Evolutionary conservation across 1,140 invertebrate species (phyloP).

Genomic region (Neodiprion fabricii): DNA sequence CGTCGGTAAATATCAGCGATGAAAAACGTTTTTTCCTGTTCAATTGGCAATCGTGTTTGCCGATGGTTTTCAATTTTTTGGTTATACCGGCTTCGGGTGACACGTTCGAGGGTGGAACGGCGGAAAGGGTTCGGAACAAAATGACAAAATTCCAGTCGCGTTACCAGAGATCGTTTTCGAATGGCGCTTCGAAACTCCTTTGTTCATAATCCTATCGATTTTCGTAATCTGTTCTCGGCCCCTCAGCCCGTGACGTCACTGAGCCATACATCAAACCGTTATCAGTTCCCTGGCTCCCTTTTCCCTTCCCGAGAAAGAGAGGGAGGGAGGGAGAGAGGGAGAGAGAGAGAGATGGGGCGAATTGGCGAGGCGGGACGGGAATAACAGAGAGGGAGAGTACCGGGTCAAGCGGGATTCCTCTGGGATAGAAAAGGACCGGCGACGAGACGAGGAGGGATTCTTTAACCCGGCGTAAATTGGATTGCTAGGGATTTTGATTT

Average conservation of each 20-base stretch:
- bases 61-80: no score
- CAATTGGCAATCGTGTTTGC: no score
- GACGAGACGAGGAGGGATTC: slow-evolving; percentile 22
- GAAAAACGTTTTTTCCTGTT: no score
- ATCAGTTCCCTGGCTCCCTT: slow-evolving; percentile 43
- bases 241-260: slow-evolving; percentile 51
- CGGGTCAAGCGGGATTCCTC: slow-evolving; percentile 18
- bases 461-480: slow-evolving; percentile 32
- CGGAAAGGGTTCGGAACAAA: background rate
- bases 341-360: slow-evolving; percentile 2
- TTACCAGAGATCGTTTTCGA: background rate
- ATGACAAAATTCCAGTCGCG: slow-evolving; percentile 5
- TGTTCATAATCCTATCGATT: slow-evolving; percentile 47
- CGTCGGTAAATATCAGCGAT: no score
- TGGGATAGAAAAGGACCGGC: background rate
- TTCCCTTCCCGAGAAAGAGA: slow-evolving; percentile 24
- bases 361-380: background rate
- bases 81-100: background rate
- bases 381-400: slow-evolving; percentile 16
- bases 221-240: slow-evolving; percentile 46
- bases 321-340: slow-evolving; percentile 19
- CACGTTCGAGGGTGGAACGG: background rate
- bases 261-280: slow-evolving; percentile 52
- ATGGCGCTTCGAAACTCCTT: slow-evolving; percentile 35
- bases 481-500: slow-evolving; percentile 32